Base-by-base conservation (phyloP, 1,140 invertebrate genomes). In the Pseudomyrmex pallidus region DNA sequence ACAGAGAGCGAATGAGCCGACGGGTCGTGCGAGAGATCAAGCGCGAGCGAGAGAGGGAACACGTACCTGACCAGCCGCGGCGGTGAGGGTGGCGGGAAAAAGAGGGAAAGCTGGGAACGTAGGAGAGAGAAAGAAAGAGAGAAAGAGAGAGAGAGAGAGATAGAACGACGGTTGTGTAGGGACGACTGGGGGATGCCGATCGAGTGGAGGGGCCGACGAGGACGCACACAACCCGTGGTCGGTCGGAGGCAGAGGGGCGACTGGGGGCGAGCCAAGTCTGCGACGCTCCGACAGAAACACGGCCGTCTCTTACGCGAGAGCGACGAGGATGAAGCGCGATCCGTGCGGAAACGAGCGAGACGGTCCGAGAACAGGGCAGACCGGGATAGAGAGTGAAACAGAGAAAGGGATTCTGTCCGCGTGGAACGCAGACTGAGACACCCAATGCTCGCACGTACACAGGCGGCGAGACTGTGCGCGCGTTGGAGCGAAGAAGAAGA, bases 1-100 rank as follows among this genome's bases (percentile, higher is more conserved):
- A 88, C 85, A 86, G 90, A 90, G 85, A 87, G 82, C 73, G 86
- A 86, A 70, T 85, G 89, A 83, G 67, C 76, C 61, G 64, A 66
- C 64, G 66, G 63, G 52, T 54, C 35, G 84, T 64, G 73, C 62
- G 83, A 84, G 78, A 52, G 25, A 67, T 64, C 52, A 80, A 84
- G 87, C 70, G 44, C 9, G 66, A 80, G 66, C 59, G 66, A 80
- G 66, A 80, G 4, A 20, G 20, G 82, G 61, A 35, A 35, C 35
- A 35, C 48, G 61, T 82, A 87, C 86, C 89, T 87, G 89, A 89
- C 88, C 85, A 66, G 88, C 84, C 84, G 73, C 12, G 50, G 50
- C 44, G 50, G 25, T 13, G 82, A 17, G 84, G 35, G 17, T 35
- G 59, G 84, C 2, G 72, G 52, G 57, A 56, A n/a, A 22, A 83